Percentiles rank a stretch among this genome's conserved stretches.
Conservation (phyloP, 2,113 vertebrate genomes). For the Hassar affinis region DNA sequence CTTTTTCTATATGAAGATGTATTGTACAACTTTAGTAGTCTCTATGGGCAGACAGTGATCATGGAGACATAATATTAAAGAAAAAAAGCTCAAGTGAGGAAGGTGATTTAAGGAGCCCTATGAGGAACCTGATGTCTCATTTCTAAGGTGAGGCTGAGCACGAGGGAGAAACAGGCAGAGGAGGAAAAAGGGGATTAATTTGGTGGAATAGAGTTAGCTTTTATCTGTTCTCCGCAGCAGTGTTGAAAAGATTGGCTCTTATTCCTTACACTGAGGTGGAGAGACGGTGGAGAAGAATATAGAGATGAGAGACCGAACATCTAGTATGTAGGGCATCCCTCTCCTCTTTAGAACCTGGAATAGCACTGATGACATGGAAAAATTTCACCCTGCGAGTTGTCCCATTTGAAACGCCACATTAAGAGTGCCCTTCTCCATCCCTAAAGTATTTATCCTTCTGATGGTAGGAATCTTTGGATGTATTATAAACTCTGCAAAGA, state of each 20-base stretch:
- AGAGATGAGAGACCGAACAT: constrained; percentile 41
- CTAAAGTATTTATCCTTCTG: constrained; percentile 5
- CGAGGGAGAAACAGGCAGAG: constrained; percentile 29
- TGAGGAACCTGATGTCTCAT: constrained; percentile 41
- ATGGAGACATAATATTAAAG: background rate
- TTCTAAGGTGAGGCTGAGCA: constrained; percentile 34
- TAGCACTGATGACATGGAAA: constrained; percentile 52
- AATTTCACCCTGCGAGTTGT: constrained; percentile 51
- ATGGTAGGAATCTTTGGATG: background rate
- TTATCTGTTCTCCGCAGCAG: constrained; percentile 48
- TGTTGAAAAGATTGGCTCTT: constrained; percentile 45
- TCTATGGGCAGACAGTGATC: background rate
- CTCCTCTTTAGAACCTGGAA: constrained; percentile 54
- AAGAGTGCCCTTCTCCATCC: constrained; percentile 20
- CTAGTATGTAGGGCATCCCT: constrained; percentile 62
- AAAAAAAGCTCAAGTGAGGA: constrained; percentile 40
- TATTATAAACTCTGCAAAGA: background rate
- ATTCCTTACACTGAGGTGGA: constrained; percentile 44
- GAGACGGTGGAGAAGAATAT: constrained; percentile 20
- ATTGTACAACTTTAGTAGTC: background rate
- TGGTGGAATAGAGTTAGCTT: constrained; percentile 40
- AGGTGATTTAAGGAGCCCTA: constrained; percentile 17
- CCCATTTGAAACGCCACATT: constrained; percentile 37
- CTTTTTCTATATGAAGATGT: background rate
- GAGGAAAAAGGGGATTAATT: constrained; percentile 30